These are phyloP conservation scores for Gymnocephalus cernua DNA, from an alignment of 2,113 vertebrate genomes.

Conservation along the genomic window DNA sequence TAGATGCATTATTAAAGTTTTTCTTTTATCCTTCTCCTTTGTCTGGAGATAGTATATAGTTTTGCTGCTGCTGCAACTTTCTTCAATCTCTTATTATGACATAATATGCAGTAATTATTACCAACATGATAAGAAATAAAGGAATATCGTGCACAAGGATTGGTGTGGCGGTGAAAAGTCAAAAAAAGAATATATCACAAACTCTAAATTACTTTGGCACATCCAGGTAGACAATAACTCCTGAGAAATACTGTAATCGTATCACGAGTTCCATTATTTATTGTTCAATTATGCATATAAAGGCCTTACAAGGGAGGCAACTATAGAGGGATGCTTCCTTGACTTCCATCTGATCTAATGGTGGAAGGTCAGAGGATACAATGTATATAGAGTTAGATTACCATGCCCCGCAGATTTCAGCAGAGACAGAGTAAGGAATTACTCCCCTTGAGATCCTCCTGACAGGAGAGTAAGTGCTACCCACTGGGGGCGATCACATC, in stretches of 20 bases:
- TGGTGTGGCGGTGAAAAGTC: constrained; percentile 11
- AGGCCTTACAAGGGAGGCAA: constrained; percentile 9
- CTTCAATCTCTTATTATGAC: not conserved
- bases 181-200: constrained; percentile 25
- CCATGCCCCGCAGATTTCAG: constrained; percentile 28
- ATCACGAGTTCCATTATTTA: constrained; percentile 36
- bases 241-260: constrained; percentile 18
- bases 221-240: constrained; percentile 7
- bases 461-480: constrained; percentile 53
- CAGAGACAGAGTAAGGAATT: constrained; percentile 55
- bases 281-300: constrained; percentile 45
- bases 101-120: constrained; percentile 11
- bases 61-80: constrained; percentile 22
- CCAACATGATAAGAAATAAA: constrained; percentile 21
- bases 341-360: constrained; percentile 48
- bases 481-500: constrained; percentile 40
- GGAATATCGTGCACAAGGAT: constrained; percentile 7
- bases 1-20: not conserved
- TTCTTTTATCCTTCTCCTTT: constrained; percentile 6
- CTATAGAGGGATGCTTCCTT: constrained; percentile 29
- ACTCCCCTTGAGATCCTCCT: constrained; percentile 47
- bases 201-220: not conserved
- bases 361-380: constrained; percentile 48
- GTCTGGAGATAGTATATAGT: not conserved
- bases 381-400: constrained; percentile 55